A percentile compares a stretch with the other conserved stretches of the same genome.
Evolutionary conservation across 2,888 invertebrate species (phyloP).

Genomic region (Schizotus pectinicornis): DNA sequence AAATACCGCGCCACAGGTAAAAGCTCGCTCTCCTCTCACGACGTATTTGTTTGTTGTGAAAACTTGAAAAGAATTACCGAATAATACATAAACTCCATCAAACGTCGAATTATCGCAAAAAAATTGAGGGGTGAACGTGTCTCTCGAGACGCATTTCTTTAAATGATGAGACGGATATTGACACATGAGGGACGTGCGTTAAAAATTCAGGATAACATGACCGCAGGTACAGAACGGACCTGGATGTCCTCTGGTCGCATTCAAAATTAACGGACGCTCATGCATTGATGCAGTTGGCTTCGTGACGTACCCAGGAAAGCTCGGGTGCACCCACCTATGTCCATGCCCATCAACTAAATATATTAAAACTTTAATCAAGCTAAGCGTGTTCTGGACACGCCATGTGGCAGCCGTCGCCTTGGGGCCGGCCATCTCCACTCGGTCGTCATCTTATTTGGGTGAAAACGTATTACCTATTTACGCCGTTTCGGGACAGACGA

Average conservation of each 20-base stretch:
- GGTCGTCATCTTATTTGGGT: conserved; percentile 22
- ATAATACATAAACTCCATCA: conserved; percentile 8
- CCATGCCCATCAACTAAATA: conserved; percentile 25
- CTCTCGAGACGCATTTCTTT: conserved; percentile 32
- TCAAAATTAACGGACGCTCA: conserved; percentile 35
- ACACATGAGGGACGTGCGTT: conserved; percentile 33
- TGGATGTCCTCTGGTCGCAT: conserved; percentile 35
- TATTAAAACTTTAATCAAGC: conserved; percentile 33
- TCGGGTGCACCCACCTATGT: conserved; percentile 22
- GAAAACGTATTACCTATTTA: conserved; percentile 7
- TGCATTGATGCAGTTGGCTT: conserved; percentile 34
- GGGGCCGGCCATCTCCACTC: conserved; percentile 12
- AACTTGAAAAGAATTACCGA: not conserved
- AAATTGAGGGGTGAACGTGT: conserved; percentile 2
- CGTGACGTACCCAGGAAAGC: conserved; percentile 18
- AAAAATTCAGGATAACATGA: conserved; percentile 40
- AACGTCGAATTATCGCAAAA: conserved; percentile 25
- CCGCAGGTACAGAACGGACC: conserved; percentile 32
- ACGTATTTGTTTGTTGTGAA: not conserved
- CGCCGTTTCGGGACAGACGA: conserved; percentile 1
- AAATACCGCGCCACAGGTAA: not conserved
- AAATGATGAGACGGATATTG: conserved; percentile 39
- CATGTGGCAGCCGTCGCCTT: conserved; percentile 13
- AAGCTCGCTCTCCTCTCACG: not conserved
- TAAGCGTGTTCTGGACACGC: conserved; percentile 25